Conservation (phyloP, 1,140 invertebrate species). For the Aphelenchoides besseyi region DNA sequence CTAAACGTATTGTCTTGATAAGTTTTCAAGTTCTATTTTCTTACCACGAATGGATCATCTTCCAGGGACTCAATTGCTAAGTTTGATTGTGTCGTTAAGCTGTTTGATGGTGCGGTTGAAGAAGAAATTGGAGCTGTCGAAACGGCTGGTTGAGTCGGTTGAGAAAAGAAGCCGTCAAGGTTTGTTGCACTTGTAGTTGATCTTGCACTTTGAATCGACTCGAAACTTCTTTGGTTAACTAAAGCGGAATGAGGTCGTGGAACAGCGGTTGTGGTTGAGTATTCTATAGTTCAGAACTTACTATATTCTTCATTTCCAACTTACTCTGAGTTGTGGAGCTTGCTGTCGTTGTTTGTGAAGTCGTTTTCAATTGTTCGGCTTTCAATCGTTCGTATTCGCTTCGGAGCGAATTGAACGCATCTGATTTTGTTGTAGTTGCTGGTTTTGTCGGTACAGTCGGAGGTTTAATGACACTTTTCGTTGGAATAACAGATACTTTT, state of each 20-base stretch:
- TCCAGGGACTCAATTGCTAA: neutral
- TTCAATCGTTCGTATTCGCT: neutral
- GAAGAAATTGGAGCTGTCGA: neutral
- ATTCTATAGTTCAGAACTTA: constrained; percentile 35
- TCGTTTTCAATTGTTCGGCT: neutral
- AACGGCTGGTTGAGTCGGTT: constrained; percentile 12
- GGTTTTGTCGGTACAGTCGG: neutral
- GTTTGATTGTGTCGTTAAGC: neutral
- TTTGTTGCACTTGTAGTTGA: neutral
- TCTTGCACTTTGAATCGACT: neutral
- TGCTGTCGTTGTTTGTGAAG: neutral
- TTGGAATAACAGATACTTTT: constrained; percentile 7
- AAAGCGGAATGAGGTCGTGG: constrained; percentile 44
- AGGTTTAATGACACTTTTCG: neutral
- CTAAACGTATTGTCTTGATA: neutral
- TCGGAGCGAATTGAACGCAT: neutral
- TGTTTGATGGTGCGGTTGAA: neutral
- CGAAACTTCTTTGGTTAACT: constrained; percentile 18
- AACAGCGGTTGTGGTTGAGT: constrained; percentile 44
- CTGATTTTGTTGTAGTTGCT: neutral
- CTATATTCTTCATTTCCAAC: too few relatives aligned
- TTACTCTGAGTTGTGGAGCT: neutral
- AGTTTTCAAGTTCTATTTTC: neutral
- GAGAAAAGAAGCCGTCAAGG: constrained; percentile 9
- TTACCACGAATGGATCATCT: constrained; percentile 14